A percentile compares a stretch with the other conserved stretches of the same genome.
These are phyloP conservation scores for Troilus luridus DNA, from an alignment of 2,888 invertebrate species.

Conservation along the genomic window DNA sequence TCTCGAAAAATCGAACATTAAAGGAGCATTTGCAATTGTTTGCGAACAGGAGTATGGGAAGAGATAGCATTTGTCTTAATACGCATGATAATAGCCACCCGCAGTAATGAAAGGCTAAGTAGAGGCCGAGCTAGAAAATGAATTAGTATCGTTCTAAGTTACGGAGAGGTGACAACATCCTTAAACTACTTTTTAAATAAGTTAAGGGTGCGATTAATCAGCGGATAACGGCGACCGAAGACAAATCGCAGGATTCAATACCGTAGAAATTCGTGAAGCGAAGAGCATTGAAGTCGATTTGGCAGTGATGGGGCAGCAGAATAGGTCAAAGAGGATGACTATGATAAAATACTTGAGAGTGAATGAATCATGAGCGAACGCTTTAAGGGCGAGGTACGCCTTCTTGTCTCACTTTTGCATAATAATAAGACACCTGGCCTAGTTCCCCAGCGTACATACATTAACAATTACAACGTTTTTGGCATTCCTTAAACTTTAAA, in stretches of 20 bases:
- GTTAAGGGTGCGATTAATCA: background rate
- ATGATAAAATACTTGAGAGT: background rate
- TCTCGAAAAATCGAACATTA: too few relatives aligned
- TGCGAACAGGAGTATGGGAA: too few relatives aligned
- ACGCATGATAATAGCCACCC: too few relatives aligned
- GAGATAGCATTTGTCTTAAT: too few relatives aligned
- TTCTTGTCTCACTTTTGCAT: constrained; percentile 2
- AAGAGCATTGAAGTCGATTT: background rate
- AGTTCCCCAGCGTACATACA: background rate
- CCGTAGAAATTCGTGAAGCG: background rate
- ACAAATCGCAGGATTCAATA: background rate
- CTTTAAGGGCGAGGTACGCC: background rate
- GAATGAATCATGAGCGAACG: background rate
- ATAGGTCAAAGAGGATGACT: constrained; percentile 13
- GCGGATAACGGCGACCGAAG: background rate
- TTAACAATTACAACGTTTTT: background rate
- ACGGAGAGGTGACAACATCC: too few relatives aligned
- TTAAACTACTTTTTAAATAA: too few relatives aligned
- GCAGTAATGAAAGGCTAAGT: too few relatives aligned
- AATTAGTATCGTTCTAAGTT: too few relatives aligned
- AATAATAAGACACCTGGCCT: background rate
- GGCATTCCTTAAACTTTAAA: background rate
- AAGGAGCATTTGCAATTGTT: too few relatives aligned
- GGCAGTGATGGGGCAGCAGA: background rate
- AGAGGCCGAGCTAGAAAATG: too few relatives aligned